These are phyloP conservation scores for Myotis lucifugus DNA, from an alignment of 2,113 vertebrate genomes.

Conservation along the genomic window DNA sequence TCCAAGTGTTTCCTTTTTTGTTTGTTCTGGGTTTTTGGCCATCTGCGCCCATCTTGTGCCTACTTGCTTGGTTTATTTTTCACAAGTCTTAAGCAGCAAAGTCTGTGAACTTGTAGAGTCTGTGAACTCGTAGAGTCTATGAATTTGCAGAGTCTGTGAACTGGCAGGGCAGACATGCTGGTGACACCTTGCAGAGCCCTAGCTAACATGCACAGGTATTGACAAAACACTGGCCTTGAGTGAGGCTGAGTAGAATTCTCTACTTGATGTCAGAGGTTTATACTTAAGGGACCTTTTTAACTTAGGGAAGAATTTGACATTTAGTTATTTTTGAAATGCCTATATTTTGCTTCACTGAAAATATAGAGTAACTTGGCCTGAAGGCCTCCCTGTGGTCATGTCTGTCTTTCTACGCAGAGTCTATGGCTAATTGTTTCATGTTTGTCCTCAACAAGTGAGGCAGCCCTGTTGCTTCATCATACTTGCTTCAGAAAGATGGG, in stretches of 20 bases:
- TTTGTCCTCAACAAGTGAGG: not conserved
- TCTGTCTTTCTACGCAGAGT: not conserved
- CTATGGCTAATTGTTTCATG: no score
- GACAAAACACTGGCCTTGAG: not conserved
- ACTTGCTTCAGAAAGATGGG: not conserved
- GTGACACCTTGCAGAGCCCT: not conserved
- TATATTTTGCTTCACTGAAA: not conserved
- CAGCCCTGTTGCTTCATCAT: not conserved
- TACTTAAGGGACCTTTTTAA: not conserved
- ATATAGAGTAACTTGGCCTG: not conserved
- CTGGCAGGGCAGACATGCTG: not conserved
- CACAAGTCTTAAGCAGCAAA: not conserved
- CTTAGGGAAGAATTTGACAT: not conserved
- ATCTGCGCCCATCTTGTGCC: no score
- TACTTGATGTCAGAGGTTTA: not conserved
- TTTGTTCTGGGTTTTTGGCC: not conserved
- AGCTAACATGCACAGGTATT: not conserved
- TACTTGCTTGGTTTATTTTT: not conserved
- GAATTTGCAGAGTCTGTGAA: not conserved
- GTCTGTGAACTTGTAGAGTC: not conserved
- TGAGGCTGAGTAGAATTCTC: not conserved
- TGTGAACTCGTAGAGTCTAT: no score
- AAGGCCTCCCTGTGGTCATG: not conserved
- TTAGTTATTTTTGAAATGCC: not conserved
- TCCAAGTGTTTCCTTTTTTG: not conserved